Evolutionary conservation across 1,140 invertebrate species (phyloP).

Genomic region (Drosophila trapezifrons): DNA sequence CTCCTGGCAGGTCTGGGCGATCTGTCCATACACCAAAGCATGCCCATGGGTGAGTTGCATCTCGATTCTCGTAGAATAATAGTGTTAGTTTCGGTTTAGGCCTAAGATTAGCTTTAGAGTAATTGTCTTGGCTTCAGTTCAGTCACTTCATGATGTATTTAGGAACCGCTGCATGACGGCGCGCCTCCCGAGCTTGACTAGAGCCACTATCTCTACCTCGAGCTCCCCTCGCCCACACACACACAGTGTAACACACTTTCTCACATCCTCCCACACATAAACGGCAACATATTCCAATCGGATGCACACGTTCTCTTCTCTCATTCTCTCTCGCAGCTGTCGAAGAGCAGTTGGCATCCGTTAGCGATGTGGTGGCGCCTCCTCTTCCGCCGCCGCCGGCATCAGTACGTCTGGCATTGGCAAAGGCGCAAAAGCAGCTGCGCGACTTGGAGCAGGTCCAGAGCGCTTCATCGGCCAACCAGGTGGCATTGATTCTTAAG

Average conservation of each 20-base stretch:
- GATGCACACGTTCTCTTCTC: conserved; percentile 81
- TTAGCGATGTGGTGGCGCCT: conserved; percentile 3
- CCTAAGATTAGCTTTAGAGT: conserved; percentile 35
- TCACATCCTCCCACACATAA: conserved; percentile 51
- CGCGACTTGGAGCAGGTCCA: conserved; percentile 33
- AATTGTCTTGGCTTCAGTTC: conserved; percentile 34
- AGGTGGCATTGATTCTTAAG: conserved; percentile 43
- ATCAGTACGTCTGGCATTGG: conserved; percentile 32
- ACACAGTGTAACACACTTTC: conserved; percentile 35
- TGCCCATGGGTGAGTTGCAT: conserved; percentile 80
- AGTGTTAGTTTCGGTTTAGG: conserved; percentile 19
- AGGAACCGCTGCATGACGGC: conserved; percentile 57
- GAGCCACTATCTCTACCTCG: conserved; percentile 55
- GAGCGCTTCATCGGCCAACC: conserved; percentile 44
- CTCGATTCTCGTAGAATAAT: conserved; percentile 2
- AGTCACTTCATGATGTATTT: conserved; percentile 35
- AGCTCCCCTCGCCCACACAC: conserved; percentile 40
- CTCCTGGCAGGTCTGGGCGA: conserved; percentile 86
- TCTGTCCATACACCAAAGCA: conserved; percentile 80
- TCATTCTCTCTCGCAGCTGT: conserved; percentile 73
- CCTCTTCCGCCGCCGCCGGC: conserved; percentile 26
- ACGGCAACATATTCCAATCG: conserved; percentile 83
- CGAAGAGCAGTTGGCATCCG: conserved; percentile 41
- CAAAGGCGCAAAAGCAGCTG: conserved; percentile 44
- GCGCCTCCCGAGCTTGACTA: conserved; percentile 48